Base-by-base conservation (phyloP, 2,888 invertebrate genomes). In the Pterostichus niger region DNA sequence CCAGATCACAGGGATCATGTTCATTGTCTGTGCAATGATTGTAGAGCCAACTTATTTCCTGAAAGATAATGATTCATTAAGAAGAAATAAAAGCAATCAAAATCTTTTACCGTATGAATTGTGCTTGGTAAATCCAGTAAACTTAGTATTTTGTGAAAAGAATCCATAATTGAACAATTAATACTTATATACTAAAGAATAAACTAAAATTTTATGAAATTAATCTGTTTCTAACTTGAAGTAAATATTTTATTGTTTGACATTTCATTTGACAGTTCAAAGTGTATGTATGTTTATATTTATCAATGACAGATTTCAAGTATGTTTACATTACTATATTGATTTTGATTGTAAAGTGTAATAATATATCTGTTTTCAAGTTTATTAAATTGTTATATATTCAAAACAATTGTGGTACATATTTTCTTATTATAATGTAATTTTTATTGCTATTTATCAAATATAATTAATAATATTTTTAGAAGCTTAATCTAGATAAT, bases 181-280 rank as follows among this genome's bases (percentile, higher is more conserved):
- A 17, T n/a, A 75, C 75, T 73, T 80, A 68, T 11, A 35, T 6
- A 64, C 64, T 35, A 11, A n/a, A 64, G 13, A 64, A 64, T 64
- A 33, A 35, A 52, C 40, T 68, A 46, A 79, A 52, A 59, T 46
- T 40, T 40, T 13, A 35, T 13, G 4, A 13, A 73, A 24, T 46
- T 3, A 73, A 73, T 44, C 46, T 9, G 13, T 7, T 56, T 56
- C 6, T 13, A 7, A 11, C 7, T 17, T 24, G 10, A 13, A 73
- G 46, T 17, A 10, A 17, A 46, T 73, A 46, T 46, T 46, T 46
- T 40, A 56, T 61, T 76, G 61, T 83, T 83, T 76, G 68, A 77
- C 56, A 24, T 61, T 77, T 83, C 44, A 68, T 83, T 82, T 83
- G 83, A 83, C 83, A 77, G 77, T n/a, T 64, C 44, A 77, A 64